Evolutionary conservation across 2,888 invertebrate species (phyloP).

Genomic region (Mesoligia furuncula): DNA sequence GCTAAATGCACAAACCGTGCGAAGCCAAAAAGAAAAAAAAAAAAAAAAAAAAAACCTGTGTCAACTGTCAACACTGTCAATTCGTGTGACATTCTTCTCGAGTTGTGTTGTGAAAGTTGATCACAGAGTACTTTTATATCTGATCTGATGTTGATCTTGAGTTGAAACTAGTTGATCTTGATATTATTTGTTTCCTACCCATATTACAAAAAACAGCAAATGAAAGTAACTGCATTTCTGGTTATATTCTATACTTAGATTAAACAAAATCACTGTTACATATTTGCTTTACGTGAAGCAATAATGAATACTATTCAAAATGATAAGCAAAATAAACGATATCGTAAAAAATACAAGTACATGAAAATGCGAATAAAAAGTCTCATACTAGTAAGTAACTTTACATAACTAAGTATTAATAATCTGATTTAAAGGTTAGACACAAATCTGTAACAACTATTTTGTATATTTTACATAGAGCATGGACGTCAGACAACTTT

Average conservation of each 20-base stretch:
- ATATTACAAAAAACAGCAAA: not conserved
- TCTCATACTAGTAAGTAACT: constrained; percentile 91
- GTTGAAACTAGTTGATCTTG: not conserved
- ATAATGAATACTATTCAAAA: constrained; percentile 72
- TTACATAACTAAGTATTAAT: not conserved
- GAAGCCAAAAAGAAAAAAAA: too few relatives aligned
- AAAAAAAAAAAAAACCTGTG: too few relatives aligned
- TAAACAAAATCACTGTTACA: not conserved
- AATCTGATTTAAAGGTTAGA: too few relatives aligned
- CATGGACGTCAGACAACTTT: not conserved
- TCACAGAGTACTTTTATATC: too few relatives aligned
- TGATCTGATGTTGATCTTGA: not conserved
- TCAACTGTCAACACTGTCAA: too few relatives aligned
- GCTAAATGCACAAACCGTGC: too few relatives aligned
- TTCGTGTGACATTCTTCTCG: not conserved
- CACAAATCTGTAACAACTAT: not conserved
- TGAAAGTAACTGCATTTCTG: not conserved
- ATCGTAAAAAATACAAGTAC: constrained; percentile 91
- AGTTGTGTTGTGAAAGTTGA: not conserved
- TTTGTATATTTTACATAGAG: not conserved
- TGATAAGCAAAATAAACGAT: constrained; percentile 85
- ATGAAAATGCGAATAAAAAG: constrained; percentile 92
- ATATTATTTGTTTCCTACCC: not conserved
- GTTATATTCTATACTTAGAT: not conserved
- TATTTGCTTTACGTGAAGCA: not conserved